Evolutionary conservation across 1,140 invertebrate species (phyloP).

Genomic region (Trypoxylus dichotomus): DNA sequence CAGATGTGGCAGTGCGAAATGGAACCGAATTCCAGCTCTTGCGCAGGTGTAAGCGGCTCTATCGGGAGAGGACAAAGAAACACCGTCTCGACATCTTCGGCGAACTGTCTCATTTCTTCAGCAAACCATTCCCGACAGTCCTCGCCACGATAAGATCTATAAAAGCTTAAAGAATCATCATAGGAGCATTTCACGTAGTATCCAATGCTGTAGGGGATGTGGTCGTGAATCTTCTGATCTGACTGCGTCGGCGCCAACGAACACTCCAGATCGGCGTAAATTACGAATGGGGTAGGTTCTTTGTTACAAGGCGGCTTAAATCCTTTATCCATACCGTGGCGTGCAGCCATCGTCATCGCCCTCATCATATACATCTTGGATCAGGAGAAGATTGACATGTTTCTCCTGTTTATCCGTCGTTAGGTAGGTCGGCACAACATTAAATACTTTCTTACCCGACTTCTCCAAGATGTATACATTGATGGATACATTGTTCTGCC

Average conservation of each 20-base stretch:
- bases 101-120: not conserved
- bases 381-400: too few species aligned
- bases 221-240: too few species aligned
- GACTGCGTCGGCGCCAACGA: not conserved
- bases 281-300: not conserved
- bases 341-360: too few species aligned
- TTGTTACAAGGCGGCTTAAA: too few species aligned
- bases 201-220: not conserved
- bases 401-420: too few species aligned
- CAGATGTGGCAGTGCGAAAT: not conserved
- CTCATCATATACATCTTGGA: too few species aligned
- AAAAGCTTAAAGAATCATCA: conserved; percentile 19
- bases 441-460: too few species aligned
- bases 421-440: too few species aligned
- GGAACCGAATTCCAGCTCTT: not conserved
- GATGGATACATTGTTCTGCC: too few species aligned
- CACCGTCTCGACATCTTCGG: not conserved
- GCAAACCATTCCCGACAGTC: conserved; percentile 35
- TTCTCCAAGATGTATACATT: too few species aligned
- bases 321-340: too few species aligned
- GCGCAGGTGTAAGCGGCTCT: not conserved
- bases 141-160: not conserved
- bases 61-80: not conserved
- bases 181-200: conserved; percentile 32
- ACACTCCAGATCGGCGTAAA: not conserved